Evolutionary conservation across 2,888 invertebrate species (phyloP), one percentile per base, ranked within the genome.

Genomic region (Ennomos quercinarius): DNA sequence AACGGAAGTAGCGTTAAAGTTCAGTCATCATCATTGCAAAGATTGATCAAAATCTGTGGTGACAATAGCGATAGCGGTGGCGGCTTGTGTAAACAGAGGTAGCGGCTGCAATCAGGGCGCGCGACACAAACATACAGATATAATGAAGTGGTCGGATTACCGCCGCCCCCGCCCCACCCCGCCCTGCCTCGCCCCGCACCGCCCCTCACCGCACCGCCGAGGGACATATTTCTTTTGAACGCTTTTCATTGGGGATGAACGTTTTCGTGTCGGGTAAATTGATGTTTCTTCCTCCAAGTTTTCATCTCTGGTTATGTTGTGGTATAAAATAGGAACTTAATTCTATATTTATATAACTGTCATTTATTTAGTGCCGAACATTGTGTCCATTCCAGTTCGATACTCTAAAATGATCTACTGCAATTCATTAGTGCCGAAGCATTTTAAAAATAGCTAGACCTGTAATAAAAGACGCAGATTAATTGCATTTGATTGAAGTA

Each of bases 61-160:
- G 27, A 17, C 17, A 17, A 3, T 27, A 5, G 17, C 17, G 27
- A 27, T 6, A 27, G 6, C 27, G 27, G 6, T 4, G 17, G 2
- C 27, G 27, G 27, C 27, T 2, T 27, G 27, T 27, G 27, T 17
- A 17, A 17, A 17, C 17, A 3, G 6, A 27, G 27, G 27, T 6
- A 36, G 39, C 37, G 43, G 10, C 37, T 13, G n/a, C 56, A 57
- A 57, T 57, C 57, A 57, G n/a, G 8, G 17, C 54, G 54, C 36
- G 40, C 49, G 41, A 34, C 43, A 57, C 57, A 50, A 50, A 50
- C 57, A 57, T 40, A 11, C 57, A 35, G 50, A 50, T 57, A 50
- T 57, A 57, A 57, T 57, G 50, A 57, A 57, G 57, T 45, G 50
- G 27, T 50, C 45, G 57, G 57, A 50, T 57, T 57, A 47, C 40